phyloP scores from a whole-genome alignment of 2,113 vertebrate species.

The Calyptommatus sinebrachiatus region DNA sequence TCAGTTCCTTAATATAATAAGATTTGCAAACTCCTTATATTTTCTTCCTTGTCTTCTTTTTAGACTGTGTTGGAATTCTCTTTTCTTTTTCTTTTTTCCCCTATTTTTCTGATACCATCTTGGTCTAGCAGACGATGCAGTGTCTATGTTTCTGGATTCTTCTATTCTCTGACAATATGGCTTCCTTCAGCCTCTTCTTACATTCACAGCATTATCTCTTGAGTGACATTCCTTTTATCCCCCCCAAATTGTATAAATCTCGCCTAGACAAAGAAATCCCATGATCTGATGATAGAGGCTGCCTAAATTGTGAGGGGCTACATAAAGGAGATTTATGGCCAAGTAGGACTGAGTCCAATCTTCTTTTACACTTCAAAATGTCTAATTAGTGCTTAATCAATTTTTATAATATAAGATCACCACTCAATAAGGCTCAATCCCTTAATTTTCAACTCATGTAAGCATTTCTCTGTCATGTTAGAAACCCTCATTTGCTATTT shows the following conservation, averaged over 20 bases:
- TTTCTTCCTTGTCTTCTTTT: too few species aligned
- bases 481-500: slow-evolving; percentile 50
- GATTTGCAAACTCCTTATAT: not conserved
- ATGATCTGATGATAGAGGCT: not conserved
- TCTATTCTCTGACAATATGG: not conserved
- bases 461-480: slow-evolving; percentile 52
- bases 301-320: slow-evolving; percentile 34
- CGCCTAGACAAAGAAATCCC: slow-evolving; percentile 1
- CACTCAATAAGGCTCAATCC: slow-evolving; percentile 51
- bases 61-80: too few species aligned
- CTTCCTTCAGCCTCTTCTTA: not conserved
- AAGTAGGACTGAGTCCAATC: slow-evolving; percentile 22
- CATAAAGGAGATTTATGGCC: slow-evolving; percentile 27
- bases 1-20: not conserved
- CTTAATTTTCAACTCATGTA: slow-evolving; percentile 56
- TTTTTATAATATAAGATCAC: slow-evolving; percentile 69
- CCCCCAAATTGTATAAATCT: not conserved
- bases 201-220: not conserved
- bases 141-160: not conserved
- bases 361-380: slow-evolving; percentile 65
- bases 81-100: not conserved
- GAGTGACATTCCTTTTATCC: not conserved
- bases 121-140: not conserved
- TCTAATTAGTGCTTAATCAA: slow-evolving; percentile 66
- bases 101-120: not conserved